Evolutionary conservation across 2,797 vertebrate species (phyloP).

Genomic region (Takifugu ocellatus): DNA sequence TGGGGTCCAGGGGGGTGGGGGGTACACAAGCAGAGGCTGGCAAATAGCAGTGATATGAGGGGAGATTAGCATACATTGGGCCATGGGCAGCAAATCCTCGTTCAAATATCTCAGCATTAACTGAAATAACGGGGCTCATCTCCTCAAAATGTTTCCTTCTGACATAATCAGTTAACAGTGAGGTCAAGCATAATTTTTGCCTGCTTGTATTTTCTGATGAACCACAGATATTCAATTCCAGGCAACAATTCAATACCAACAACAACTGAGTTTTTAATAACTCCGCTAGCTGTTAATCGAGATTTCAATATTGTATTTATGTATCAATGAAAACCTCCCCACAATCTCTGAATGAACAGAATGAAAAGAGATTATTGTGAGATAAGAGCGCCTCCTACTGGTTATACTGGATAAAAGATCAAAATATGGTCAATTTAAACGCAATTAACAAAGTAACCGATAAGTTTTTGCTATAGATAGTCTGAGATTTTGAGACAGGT

Average conservation of each 20-base stretch:
- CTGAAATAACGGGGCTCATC: constrained; percentile 8
- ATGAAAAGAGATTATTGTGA: background rate
- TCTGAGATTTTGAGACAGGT: too few relatives aligned
- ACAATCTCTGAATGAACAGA: constrained; percentile 2
- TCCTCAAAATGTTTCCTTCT: background rate
- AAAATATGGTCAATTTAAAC: background rate
- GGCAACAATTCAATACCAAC: background rate
- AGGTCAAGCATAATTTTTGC: background rate
- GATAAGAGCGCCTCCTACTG: constrained; percentile 52
- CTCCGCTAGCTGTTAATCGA: constrained; percentile 3
- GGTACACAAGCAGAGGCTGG: constrained; percentile 34
- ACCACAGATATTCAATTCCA: background rate
- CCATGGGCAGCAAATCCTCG: constrained; percentile 35
- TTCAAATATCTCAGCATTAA: constrained; percentile 35
- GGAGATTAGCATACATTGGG: constrained; percentile 56
- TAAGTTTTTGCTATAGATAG: too few relatives aligned
- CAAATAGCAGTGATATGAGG: constrained; percentile 41
- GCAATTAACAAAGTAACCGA: too few relatives aligned
- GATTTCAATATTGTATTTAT: constrained; percentile 14
- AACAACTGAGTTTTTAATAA: background rate
- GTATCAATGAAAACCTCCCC: constrained; percentile 13
- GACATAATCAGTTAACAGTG: background rate
- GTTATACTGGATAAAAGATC: background rate
- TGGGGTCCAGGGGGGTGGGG: constrained; percentile 17
- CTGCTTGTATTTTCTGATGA: background rate